phyloP scores from a whole-genome alignment of 2,113 vertebrate genomes.

The Geococcyx californianus region DNA sequence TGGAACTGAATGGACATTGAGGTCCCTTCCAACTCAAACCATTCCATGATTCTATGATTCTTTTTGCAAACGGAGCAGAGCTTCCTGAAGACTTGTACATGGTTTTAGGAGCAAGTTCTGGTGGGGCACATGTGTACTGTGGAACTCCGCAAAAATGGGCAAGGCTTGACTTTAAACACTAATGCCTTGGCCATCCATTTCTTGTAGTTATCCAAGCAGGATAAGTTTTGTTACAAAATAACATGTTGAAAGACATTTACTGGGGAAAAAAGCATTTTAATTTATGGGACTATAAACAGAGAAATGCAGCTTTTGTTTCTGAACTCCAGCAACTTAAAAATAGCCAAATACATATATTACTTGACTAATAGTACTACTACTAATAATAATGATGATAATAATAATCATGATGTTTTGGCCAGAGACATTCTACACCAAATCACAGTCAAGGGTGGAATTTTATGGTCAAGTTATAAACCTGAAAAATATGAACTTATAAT shows the following conservation, averaged over 20 bases:
- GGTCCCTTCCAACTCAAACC: no score
- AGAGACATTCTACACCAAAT: conserved; percentile 66
- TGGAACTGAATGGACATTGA: no score
- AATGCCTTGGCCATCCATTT: neutral
- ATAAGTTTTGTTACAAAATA: neutral
- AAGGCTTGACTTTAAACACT: neutral
- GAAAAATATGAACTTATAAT: conserved; percentile 73
- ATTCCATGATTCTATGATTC: no score
- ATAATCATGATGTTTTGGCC: conserved; percentile 61
- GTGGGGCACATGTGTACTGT: neutral
- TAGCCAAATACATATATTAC: conserved; percentile 40
- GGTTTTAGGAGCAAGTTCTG: neutral
- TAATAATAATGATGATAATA: no score
- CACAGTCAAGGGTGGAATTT: conserved; percentile 52
- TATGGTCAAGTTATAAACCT: conserved; percentile 66
- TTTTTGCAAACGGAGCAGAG: neutral
- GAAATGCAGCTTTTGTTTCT: conserved; percentile 36
- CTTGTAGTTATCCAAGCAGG: neutral
- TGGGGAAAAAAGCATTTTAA: conserved; percentile 24
- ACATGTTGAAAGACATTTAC: neutral
- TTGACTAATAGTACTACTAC: neutral
- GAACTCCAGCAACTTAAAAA: conserved; percentile 53
- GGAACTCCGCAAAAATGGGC: neutral
- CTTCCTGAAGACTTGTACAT: neutral
- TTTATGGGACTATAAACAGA: neutral